phyloP scores from a whole-genome alignment of 2,888 invertebrate genomes.

The Acleris holmiana region DNA sequence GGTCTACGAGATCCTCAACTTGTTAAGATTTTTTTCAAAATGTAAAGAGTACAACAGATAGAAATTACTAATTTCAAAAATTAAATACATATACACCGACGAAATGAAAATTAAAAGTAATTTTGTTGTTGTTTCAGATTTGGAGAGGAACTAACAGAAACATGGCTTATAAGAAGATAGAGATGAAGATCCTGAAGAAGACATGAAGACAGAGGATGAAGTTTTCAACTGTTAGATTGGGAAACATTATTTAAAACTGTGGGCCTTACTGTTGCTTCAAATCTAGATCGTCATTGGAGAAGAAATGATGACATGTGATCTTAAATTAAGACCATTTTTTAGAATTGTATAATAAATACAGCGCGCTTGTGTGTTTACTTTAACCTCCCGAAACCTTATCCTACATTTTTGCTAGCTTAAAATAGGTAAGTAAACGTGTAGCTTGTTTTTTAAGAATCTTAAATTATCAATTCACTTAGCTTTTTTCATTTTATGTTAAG shows the following conservation, averaged over 20 bases:
- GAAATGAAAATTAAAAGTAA: not conserved
- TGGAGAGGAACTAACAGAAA: not conserved
- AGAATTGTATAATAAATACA: constrained; percentile 65
- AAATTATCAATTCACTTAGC: constrained; percentile 28
- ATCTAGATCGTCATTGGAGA: not conserved
- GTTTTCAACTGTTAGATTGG: too few relatives aligned
- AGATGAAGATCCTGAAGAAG: not conserved
- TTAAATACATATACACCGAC: too few relatives aligned
- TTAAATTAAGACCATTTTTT: constrained; percentile 33
- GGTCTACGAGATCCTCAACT: too few relatives aligned
- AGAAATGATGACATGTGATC: constrained; percentile 28
- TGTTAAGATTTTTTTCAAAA: too few relatives aligned
- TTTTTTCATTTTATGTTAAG: constrained; percentile 36
- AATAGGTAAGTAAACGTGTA: constrained; percentile 22
- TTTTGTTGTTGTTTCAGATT: constrained; percentile 27
- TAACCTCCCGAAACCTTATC: constrained; percentile 44
- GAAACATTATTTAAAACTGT: too few relatives aligned
- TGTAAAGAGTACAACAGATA: too few relatives aligned
- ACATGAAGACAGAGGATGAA: too few relatives aligned
- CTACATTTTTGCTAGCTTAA: constrained; percentile 28
- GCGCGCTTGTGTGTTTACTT: constrained; percentile 65
- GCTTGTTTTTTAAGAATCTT: constrained; percentile 24
- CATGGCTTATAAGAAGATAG: not conserved
- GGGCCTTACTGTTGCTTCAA: too few relatives aligned
- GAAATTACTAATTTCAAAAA: too few relatives aligned